These are phyloP conservation scores for Oxyteleia sp. DNA, from an alignment of 2,888 invertebrate genomes.

Conservation along the genomic window DNA sequence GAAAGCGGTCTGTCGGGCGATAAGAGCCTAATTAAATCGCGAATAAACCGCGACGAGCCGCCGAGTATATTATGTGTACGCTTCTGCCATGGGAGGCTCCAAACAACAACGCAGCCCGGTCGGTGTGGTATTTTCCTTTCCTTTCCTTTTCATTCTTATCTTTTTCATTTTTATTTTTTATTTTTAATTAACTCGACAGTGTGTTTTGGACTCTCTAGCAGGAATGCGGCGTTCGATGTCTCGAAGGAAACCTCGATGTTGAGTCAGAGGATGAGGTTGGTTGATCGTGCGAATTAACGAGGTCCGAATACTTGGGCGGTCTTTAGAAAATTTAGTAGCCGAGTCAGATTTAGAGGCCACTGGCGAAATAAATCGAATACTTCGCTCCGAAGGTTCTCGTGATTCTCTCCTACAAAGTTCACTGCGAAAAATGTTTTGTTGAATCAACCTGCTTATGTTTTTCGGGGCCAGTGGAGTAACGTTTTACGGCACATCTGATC, in stretches of 20 bases:
- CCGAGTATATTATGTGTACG: slow-evolving; percentile 63
- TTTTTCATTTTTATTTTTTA: slow-evolving; percentile 51
- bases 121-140: slow-evolving; percentile 67
- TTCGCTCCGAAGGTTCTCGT: slow-evolving; percentile 66
- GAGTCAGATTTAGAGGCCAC: slow-evolving; percentile 74
- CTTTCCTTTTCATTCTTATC: slow-evolving; percentile 61
- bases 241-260: slow-evolving; percentile 79
- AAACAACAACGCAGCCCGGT: slow-evolving; percentile 41
- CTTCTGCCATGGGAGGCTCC: slow-evolving; percentile 50
- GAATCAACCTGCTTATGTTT: slow-evolving; percentile 65
- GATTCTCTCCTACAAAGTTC: slow-evolving; percentile 64
- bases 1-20: slow-evolving; percentile 64
- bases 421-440: slow-evolving; percentile 71
- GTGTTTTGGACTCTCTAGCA: slow-evolving; percentile 73
- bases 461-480: slow-evolving; percentile 46
- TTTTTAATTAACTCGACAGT: slow-evolving; percentile 73
- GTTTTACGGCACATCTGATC: slow-evolving; percentile 57
- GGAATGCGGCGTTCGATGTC: slow-evolving; percentile 74
- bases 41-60: slow-evolving; percentile 68
- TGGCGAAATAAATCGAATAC: slow-evolving; percentile 75
- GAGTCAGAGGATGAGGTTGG: slow-evolving; percentile 71
- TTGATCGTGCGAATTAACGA: slow-evolving; percentile 84
- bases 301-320: slow-evolving; percentile 82
- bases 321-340: slow-evolving; percentile 77
- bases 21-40: slow-evolving; percentile 74